Evolutionary conservation across 2,888 invertebrate species (phyloP), one percentile per base, ranked within the genome.

Genomic region (Thera britannica): DNA sequence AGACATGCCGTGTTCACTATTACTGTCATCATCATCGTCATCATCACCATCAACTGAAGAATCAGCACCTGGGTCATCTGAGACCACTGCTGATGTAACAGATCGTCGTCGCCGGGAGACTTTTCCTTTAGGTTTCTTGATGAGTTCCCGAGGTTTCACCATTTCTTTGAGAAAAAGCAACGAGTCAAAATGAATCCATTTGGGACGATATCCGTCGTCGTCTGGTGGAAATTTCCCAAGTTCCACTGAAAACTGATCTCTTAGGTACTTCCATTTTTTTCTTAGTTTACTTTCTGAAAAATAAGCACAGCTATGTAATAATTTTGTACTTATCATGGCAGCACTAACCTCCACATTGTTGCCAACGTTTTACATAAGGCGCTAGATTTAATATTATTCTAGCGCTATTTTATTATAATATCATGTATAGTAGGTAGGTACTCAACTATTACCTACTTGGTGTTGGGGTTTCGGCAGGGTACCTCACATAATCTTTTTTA

Each of bases 211-310:
- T 1, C 41, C n/a, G n/a, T 65, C 61, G 54, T 71, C 68, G 61
- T 65, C 70, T 12, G 69, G 65, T 59, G 70, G 69, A 58, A 68
- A 65, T 58, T 68, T 75, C 58, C 70, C 72, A 38, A 68, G 58
- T 62, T 73, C 72, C 54, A 70, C 65, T 8, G 68, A 67, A 59
- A 72, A 75, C 49, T 74, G 71, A 63, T 75, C 75, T 64, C 72
- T 67, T 8, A 75, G 64, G 66, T 75, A 75, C 38, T 72, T 75
- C 75, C 72, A 75, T 69, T 70, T 71, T 60, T 73, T 75, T 60
- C 69, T 71, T 12, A 75, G 44, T 60, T 73, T 75, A 57, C 61
- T 67, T 58, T 75, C 75, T 73, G 70, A 64, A 72, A 75, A 36
- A 54, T 63, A 46, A 23, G 9, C 9, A 36, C 46, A 9, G 7